Conservation (phyloP, 2,113 vertebrate species). For the Lagopus muta region DNA sequence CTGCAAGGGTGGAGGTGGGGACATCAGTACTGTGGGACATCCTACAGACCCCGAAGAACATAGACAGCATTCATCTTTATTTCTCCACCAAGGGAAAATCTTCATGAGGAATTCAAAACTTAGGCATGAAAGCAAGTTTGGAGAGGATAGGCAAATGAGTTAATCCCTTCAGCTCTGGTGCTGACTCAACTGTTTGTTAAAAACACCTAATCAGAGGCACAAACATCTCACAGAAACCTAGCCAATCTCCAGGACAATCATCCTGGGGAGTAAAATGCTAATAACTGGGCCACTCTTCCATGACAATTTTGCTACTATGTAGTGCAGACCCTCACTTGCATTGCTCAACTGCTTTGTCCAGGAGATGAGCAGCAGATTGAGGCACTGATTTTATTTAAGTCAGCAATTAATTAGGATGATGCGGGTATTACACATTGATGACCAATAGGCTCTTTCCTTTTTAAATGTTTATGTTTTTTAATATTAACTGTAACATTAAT, state of each 20-base stretch:
- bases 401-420: background rate
- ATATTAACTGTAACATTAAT: background rate
- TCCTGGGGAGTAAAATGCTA: background rate
- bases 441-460: background rate
- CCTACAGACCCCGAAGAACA: background rate
- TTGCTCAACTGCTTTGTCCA: background rate
- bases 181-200: background rate
- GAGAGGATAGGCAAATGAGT: background rate
- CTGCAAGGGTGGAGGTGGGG: background rate
- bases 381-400: rapidly evolving
- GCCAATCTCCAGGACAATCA: background rate
- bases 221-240: background rate
- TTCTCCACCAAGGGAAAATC: rapidly evolving
- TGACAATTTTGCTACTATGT: background rate
- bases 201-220: background rate
- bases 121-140: background rate
- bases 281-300: background rate
- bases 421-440: background rate
- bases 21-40: background rate
- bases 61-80: background rate
- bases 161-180: background rate
- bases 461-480: background rate
- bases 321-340: background rate
- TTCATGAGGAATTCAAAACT: background rate
- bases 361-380: background rate